Evolutionary conservation across 2,888 invertebrate species (phyloP).

Genomic region (Drosophila nigritarsus): DNA sequence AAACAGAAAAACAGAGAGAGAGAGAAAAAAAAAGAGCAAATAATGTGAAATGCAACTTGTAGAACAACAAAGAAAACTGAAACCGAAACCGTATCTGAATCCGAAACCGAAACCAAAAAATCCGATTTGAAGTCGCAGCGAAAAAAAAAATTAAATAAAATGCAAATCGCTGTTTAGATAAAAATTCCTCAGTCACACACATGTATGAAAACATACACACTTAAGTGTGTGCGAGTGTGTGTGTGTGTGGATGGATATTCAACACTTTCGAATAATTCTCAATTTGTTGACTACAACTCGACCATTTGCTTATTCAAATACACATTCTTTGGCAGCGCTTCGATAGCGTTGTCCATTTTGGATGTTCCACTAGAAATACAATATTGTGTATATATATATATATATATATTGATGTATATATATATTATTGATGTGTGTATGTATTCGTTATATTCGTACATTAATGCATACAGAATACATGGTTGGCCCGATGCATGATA

Average conservation of each 20-base stretch:
- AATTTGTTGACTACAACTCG: conserved; percentile 36
- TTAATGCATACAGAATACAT: conserved; percentile 32
- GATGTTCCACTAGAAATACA: conserved; percentile 15
- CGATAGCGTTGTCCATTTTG: conserved; percentile 33
- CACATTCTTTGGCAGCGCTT: conserved; percentile 10
- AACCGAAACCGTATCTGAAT: conserved; percentile 45
- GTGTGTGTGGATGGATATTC: conserved; percentile 32
- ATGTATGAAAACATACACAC: conserved; percentile 11
- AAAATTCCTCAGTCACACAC: conserved; percentile 52
- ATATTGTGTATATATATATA: not conserved
- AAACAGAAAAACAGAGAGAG: conserved; percentile 39
- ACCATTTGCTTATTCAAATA: conserved; percentile 54
- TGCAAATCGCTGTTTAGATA: conserved; percentile 64
- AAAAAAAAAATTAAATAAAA: conserved; percentile 32
- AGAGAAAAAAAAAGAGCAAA: conserved; percentile 23
- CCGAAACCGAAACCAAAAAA: conserved; percentile 39
- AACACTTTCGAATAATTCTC: conserved; percentile 48
- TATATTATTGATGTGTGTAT: not conserved
- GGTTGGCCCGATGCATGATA: conserved; percentile 41
- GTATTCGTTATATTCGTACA: conserved; percentile 14
- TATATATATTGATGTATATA: not conserved
- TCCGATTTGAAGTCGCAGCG: conserved; percentile 55
- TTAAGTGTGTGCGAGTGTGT: not conserved
- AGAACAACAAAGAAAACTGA: conserved; percentile 64
- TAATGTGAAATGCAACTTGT: conserved; percentile 68